Base-by-base conservation (phyloP, 2,797 vertebrate genomes). In the Acanthis flammea region DNA sequence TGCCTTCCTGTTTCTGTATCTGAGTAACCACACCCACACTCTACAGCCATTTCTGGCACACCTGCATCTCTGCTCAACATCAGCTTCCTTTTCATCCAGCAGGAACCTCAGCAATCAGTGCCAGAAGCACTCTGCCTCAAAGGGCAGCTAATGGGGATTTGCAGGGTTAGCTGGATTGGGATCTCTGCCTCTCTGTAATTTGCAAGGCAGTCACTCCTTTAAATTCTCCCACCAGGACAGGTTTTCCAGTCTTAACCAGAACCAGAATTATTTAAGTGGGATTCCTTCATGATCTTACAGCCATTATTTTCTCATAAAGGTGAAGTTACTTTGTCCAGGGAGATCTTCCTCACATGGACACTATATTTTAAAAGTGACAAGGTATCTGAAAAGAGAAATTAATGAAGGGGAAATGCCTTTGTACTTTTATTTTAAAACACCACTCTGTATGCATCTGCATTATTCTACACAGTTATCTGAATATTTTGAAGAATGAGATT, bases 401-500 rank as follows among this genome's bases (percentile, higher is more conserved):
- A 57, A 51, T 19, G 30, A 54, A 68, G 51, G 39, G 15, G 22
- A 54, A 72, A 55, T 55, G 48, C 88, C 65, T 94, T 90, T 42
- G 44, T 63, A 39, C 76, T 67, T 95, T 96, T 97, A 95, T 92
- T 97, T 94, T 88, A 93, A 97, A 96, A 95, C 61, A 91, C 44
- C 30, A 25, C 61, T 95, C 88, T 92, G 13, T 77, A 63, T 92
- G 51, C 31, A 88, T 78, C 63, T 70, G 53, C 58, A 68, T 90
- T 88, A 97, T 87, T 94, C 80, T 82, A 80, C 31, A 25, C n/a
- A 80, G 78, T 61, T 95, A 90, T 96, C 76, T 92, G 79, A 95
- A 78, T 92, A 96, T 96, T 97, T 96, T 97, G 86, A 96, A 97
- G 86, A 97, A 96, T 83, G 94, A 88, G 92, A 97, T 97, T 94